Evolutionary conservation across 2,888 invertebrate species (phyloP), one percentile per base, ranked within the genome.

Genomic region (Stomorhina lunata): DNA sequence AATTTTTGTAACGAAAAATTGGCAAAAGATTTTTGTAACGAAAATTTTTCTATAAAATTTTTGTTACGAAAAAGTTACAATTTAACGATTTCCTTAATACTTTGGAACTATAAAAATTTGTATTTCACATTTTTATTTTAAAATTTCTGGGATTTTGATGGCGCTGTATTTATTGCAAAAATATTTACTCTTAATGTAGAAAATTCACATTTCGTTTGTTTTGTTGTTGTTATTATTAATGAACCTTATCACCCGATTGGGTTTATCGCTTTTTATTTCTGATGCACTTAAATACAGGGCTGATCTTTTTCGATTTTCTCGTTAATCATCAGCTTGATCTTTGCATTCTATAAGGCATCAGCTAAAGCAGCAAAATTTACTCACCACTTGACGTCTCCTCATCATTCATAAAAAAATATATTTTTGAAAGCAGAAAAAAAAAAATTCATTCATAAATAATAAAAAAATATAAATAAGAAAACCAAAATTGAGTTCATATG

Each of bases 211-310:
- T 37, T 27, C 20, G 25, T 61, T 45, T 59, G 22, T 61, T 40
- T 37, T 59, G n/a, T 22, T 61, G 15, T 43, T 66, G 57, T 57
- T 68, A 40, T 75, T 81, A 81, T 82, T 82, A 79, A 82, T 68
- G 82, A 82, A 82, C 82, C 79, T 82, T 75, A 82, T 82, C 82
- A 69, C 75, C 82, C 82, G 73, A 82, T 79, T 79, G 69, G 57
- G 68, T 78, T 79, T 82, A 82, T 82, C 81, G 43, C 73, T 79
- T 80, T 27, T 61, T 43, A 45, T 34, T 66, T 66, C 9, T 22
- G 43, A 27, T 34, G 43, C 7, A 69, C 29, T 22, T n/a, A n/a
- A n/a, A 37, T 37, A 29, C 45, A 45, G n/a, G 40, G 40, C 53
- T 53, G 61, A 69, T 59, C 69, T 55, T 32, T 17, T 61, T 27